Conservation (phyloP, 2,888 invertebrate species). For the Labia minor region DNA sequence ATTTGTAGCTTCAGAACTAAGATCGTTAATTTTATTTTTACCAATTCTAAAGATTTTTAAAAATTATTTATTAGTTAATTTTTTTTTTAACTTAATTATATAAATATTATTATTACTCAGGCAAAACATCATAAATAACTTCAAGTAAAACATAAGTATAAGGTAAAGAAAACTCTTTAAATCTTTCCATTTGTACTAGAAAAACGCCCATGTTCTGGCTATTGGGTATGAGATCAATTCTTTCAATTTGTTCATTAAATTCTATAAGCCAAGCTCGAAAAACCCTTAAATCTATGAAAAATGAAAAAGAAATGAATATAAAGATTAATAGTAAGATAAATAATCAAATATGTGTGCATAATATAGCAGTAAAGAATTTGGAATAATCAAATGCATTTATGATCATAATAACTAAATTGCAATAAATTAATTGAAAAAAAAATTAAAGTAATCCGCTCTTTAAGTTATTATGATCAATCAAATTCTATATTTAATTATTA, state of each 20-base stretch:
- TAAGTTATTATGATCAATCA: too few species aligned
- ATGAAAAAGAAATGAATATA: too few species aligned
- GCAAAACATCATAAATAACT: slow-evolving; percentile 51
- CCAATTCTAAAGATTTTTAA: slow-evolving; percentile 44
- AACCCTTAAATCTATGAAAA: slow-evolving; percentile 21
- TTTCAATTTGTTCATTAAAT: slow-evolving; percentile 56
- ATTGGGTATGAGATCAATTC: slow-evolving; percentile 53
- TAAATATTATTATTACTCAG: slow-evolving; percentile 45
- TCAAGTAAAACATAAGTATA: slow-evolving; percentile 58
- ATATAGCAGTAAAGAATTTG: too few species aligned
- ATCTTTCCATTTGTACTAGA: slow-evolving; percentile 54
- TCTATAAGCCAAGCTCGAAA: slow-evolving; percentile 55
- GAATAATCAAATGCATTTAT: too few species aligned
- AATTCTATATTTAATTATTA: too few species aligned
- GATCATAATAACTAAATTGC: too few species aligned
- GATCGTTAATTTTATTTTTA: slow-evolving; percentile 42
- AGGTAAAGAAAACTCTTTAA: slow-evolving; percentile 60
- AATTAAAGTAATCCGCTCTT: too few species aligned
- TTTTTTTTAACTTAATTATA: not conserved
- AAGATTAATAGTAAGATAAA: too few species aligned
- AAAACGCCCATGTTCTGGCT: slow-evolving; percentile 63
- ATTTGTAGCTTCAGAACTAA: slow-evolving; percentile 49
- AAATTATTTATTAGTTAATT: not conserved
- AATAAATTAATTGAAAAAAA: too few species aligned
- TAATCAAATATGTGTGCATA: too few species aligned